Percentiles rank a stretch among this genome's conserved stretches.
phyloP scores from a whole-genome alignment of 2,797 vertebrate genomes.

The Peromyscus melanophrys region DNA sequence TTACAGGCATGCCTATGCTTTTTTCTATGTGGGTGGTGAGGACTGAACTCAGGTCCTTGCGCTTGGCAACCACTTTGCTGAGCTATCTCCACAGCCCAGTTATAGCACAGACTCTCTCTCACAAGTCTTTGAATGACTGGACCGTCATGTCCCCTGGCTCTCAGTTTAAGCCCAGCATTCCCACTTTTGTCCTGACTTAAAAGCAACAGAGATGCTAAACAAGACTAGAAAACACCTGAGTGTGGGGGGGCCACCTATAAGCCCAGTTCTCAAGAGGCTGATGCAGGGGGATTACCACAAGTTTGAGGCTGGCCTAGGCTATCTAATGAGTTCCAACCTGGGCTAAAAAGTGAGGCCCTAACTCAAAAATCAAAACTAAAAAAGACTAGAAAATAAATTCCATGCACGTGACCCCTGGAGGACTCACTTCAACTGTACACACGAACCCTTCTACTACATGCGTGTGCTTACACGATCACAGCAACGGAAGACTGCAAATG shows the following conservation, averaged over 20 bases:
- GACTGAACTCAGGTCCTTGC: background rate
- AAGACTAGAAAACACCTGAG: background rate
- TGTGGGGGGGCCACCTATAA: background rate
- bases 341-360: background rate
- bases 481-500: background rate
- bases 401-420: conserved; percentile 27
- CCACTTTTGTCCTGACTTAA: conserved; percentile 22
- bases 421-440: conserved; percentile 16
- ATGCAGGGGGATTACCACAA: background rate
- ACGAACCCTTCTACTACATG: background rate
- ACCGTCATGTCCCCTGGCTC: background rate
- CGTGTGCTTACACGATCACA: background rate
- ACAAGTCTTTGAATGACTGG: background rate
- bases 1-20: background rate
- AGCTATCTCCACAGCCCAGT: background rate
- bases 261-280: background rate
- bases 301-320: background rate
- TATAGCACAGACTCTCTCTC: background rate
- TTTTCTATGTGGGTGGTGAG: background rate
- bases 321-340: background rate
- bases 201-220: conserved; percentile 52
- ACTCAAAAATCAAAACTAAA: background rate
- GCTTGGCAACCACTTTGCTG: background rate
- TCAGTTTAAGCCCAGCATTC: conserved; percentile 19
- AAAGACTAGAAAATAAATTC: conserved; percentile 54